Percentiles rank a stretch among this genome's conserved stretches.
phyloP scores from a whole-genome alignment of 2,797 vertebrate genomes.

The Sebastes aleutianus region DNA sequence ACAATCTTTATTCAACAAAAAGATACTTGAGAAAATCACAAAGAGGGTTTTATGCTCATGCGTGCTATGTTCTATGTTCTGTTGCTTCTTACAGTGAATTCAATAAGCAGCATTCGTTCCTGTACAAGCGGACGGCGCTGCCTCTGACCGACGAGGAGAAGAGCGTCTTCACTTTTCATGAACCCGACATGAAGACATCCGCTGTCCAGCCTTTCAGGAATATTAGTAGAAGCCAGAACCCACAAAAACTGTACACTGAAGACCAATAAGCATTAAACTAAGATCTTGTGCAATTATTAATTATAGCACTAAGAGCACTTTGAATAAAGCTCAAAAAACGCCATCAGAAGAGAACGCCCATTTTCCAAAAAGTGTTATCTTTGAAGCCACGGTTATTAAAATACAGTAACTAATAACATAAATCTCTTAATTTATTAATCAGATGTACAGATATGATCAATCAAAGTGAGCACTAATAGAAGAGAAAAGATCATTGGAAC shows the following conservation, averaged over 20 bases:
- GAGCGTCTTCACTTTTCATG: slow-evolving; percentile 7
- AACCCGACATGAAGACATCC: background rate
- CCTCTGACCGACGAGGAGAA: slow-evolving; percentile 58
- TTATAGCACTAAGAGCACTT: slow-evolving; percentile 10
- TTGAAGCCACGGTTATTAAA: background rate
- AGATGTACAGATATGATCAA: background rate
- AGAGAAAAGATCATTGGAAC: background rate
- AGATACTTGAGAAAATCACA: background rate
- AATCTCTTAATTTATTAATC: slow-evolving; percentile 17
- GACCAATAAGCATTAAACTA: slow-evolving; percentile 16
- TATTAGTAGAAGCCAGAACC: slow-evolving; percentile 3
- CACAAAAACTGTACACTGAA: slow-evolving; percentile 12
- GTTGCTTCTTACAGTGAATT: slow-evolving; percentile 47
- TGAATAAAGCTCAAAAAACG: background rate
- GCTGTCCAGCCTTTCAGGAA: too few species aligned
- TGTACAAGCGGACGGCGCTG: slow-evolving; percentile 40
- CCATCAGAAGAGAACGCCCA: background rate
- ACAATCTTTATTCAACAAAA: slow-evolving; percentile 6
- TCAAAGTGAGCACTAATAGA: background rate
- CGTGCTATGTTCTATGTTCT: background rate
- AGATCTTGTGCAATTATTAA: background rate
- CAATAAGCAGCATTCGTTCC: slow-evolving; percentile 49
- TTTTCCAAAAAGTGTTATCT: background rate
- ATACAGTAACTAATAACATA: background rate
- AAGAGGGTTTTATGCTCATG: background rate